Conservation (phyloP, 2,888 invertebrate species). For the Malthinus flaveolus region DNA sequence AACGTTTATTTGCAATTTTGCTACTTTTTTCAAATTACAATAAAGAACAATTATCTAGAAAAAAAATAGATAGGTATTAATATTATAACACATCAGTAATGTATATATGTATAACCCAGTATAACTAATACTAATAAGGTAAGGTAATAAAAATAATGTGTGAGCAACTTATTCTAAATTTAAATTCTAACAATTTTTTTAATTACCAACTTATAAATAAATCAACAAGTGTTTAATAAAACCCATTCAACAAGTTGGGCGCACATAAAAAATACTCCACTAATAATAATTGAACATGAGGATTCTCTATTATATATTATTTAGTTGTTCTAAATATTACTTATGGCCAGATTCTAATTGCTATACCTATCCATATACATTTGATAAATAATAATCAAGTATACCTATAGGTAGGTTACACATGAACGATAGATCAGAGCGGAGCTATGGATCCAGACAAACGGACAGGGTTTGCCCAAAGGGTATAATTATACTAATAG, state of each 20-base stretch:
- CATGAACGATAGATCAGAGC: slow-evolving; percentile 28
- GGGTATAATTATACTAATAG: slow-evolving; percentile 55
- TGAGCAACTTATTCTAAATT: no score
- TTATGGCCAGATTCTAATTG: slow-evolving; percentile 25
- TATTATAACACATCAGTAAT: no score
- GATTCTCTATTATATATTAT: slow-evolving; percentile 7
- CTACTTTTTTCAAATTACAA: no score
- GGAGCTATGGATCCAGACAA: slow-evolving; percentile 40
- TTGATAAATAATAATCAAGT: slow-evolving; percentile 22
- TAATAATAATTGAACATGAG: background rate
- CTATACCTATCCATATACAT: slow-evolving; percentile 14
- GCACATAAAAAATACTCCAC: slow-evolving; percentile 3
- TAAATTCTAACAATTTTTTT: no score
- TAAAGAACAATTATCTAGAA: no score
- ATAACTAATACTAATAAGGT: no score
- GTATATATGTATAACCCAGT: no score
- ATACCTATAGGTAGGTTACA: slow-evolving; percentile 3
- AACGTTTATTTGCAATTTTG: no score
- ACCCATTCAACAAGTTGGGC: slow-evolving; percentile 1
- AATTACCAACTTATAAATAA: no score
- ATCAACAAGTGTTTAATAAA: background rate
- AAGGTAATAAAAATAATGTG: no score
- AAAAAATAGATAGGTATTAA: no score
- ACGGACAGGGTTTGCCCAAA: slow-evolving; percentile 48
- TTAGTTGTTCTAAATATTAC: slow-evolving; percentile 19